Percentiles rank a stretch among this genome's conserved stretches.
phyloP scores from a whole-genome alignment of 1,140 invertebrate species.

The Danaus melanippus region DNA sequence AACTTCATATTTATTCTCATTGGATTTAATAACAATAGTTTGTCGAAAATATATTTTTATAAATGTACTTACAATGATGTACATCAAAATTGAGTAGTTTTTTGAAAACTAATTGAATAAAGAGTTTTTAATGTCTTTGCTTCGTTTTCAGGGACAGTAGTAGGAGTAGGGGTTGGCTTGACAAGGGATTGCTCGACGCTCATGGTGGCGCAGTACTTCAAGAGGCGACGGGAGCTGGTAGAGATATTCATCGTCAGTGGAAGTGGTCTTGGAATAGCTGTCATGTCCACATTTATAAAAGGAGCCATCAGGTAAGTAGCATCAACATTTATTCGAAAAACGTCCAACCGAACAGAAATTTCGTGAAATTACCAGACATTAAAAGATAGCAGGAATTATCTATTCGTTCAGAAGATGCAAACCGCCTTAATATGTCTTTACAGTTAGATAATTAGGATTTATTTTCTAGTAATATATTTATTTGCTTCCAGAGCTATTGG shows the following conservation, averaged over 20 bases:
- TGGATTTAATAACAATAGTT: too few species aligned
- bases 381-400: too few species aligned
- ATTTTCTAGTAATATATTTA: background rate
- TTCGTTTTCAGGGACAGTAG: conserved; percentile 66
- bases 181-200: conserved; percentile 88
- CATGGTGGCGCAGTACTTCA: conserved; percentile 94
- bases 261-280: conserved; percentile 86
- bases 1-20: too few species aligned
- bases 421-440: background rate
- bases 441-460: background rate
- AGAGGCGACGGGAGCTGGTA: conserved; percentile 85
- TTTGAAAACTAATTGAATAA: too few species aligned
- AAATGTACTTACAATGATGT: too few species aligned
- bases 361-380: too few species aligned
- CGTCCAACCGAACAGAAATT: conserved; percentile 1
- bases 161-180: conserved; percentile 88
- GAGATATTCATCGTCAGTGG: conserved; percentile 91
- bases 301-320: conserved; percentile 80
- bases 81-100: too few species aligned
- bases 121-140: too few species aligned
- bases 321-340: background rate
- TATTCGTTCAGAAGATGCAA: too few species aligned
- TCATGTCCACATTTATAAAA: conserved; percentile 87
- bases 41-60: too few species aligned
- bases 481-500: conserved; percentile 81